These are phyloP conservation scores for Megalops atlanticus DNA, from an alignment of 2,113 vertebrate genomes.

Conservation along the genomic window DNA sequence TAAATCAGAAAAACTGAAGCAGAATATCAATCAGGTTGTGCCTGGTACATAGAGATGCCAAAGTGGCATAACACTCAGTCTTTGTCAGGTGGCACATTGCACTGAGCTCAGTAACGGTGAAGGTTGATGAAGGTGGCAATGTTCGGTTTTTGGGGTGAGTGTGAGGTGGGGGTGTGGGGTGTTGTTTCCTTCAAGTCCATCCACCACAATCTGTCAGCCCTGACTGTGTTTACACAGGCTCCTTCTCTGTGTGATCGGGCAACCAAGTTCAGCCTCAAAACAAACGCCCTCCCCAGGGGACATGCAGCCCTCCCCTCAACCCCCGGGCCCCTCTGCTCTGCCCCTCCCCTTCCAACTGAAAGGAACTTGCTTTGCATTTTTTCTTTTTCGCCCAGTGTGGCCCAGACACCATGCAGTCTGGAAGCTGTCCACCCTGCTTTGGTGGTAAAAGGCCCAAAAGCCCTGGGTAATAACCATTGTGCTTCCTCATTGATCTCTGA, in stretches of 20 bases:
- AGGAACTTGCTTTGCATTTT: conserved; percentile 31
- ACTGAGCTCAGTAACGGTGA: neutral
- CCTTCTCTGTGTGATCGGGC: conserved; percentile 58
- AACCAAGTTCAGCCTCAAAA: conserved; percentile 72
- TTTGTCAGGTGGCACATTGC: no score
- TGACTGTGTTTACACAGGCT: conserved; percentile 60
- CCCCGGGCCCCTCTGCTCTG: conserved; percentile 2
- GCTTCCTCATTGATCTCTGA: conserved; percentile 74
- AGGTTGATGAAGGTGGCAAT: neutral
- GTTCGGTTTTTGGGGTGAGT: neutral
- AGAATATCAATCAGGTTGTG: neutral
- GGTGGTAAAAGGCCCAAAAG: conserved; percentile 58
- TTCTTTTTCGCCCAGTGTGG: conserved; percentile 53
- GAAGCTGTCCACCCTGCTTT: conserved; percentile 60
- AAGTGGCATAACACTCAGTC: no score
- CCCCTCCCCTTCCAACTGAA: conserved; percentile 6
- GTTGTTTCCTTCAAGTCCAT: neutral
- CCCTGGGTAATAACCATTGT: conserved; percentile 75
- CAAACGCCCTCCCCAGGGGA: conserved; percentile 38
- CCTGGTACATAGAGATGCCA: conserved; percentile 16
- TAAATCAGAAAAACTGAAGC: neutral
- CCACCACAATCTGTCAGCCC: neutral
- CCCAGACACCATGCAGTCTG: conserved; percentile 68
- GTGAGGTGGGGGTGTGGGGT: neutral
- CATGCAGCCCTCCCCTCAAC: neutral